A percentile compares a stretch with the other conserved stretches of the same genome.
These are phyloP conservation scores for Strigamia maritima DNA, from an alignment of 2,888 invertebrate species.

Conservation along the genomic window DNA sequence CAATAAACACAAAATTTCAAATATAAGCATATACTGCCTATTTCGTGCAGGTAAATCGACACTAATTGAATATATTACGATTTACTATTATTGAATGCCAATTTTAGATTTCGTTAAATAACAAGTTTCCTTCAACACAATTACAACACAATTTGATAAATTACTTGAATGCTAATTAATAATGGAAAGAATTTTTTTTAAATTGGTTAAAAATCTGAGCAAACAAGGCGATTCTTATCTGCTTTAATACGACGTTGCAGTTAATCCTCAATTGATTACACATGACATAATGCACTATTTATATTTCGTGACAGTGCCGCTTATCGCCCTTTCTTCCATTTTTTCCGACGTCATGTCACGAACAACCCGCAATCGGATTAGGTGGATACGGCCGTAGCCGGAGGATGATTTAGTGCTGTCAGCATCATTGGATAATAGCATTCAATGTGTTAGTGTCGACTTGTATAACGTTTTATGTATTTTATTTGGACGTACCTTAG, in stretches of 20 bases:
- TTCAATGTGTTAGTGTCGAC: constrained; percentile 27
- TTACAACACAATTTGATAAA: too few relatives aligned
- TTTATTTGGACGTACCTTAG: neutral
- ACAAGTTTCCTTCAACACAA: too few relatives aligned
- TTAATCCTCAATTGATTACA: neutral
- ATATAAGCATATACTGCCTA: too few relatives aligned
- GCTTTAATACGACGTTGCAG: neutral
- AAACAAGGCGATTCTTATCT: too few relatives aligned
- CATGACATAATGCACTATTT: neutral
- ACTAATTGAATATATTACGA: too few relatives aligned
- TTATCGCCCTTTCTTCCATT: neutral
- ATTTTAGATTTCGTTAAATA: too few relatives aligned
- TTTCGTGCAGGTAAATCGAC: too few relatives aligned
- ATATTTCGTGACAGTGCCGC: neutral
- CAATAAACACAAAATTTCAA: too few relatives aligned
- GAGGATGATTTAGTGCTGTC: constrained; percentile 20
- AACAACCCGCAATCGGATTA: constrained; percentile 3
- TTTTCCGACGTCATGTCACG: neutral
- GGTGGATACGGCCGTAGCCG: constrained; percentile 7
- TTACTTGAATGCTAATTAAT: too few relatives aligned
- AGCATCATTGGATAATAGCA: constrained; percentile 19
- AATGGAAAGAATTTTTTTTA: too few relatives aligned
- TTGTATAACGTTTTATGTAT: neutral
- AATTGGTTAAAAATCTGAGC: too few relatives aligned
- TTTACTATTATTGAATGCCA: too few relatives aligned